These are phyloP conservation scores for Ischnura elegans DNA, from an alignment of 2,888 invertebrate species.

Conservation along the genomic window DNA sequence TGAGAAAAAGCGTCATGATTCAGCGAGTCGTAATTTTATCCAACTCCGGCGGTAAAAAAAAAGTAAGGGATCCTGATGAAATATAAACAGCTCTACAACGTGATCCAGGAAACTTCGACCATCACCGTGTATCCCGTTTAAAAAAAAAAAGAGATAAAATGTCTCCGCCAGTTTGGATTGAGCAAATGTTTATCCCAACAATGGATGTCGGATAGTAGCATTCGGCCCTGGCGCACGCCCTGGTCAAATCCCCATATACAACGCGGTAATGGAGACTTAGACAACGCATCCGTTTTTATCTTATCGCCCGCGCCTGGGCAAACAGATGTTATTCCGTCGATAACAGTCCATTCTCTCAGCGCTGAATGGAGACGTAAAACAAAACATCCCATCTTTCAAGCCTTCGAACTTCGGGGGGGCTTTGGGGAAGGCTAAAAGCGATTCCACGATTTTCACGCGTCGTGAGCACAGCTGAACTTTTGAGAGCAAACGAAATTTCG, in stretches of 20 bases:
- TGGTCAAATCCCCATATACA: background rate
- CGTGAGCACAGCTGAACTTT: background rate
- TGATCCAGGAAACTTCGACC: background rate
- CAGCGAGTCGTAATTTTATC: background rate
- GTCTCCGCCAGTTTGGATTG: background rate
- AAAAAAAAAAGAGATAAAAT: background rate
- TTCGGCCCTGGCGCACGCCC: background rate
- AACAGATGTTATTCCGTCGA: background rate
- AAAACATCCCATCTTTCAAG: background rate
- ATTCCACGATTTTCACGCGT: background rate
- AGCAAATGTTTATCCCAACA: background rate
- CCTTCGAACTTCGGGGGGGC: background rate
- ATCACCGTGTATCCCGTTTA: background rate
- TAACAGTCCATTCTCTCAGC: background rate
- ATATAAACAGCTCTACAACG: background rate
- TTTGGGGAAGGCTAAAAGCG: background rate
- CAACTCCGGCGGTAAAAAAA: background rate
- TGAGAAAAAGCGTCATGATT: too few relatives aligned
- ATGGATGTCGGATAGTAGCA: background rate
- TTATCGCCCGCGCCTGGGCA: background rate
- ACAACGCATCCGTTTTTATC: constrained; percentile 16
- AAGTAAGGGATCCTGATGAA: background rate
- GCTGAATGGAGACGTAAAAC: constrained; percentile 21
- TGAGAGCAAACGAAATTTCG: background rate
- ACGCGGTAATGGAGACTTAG: background rate